Percentiles rank a stretch among this genome's conserved stretches.
Conservation (phyloP, 2,113 vertebrate species). For the Ursus arctos region DNA sequence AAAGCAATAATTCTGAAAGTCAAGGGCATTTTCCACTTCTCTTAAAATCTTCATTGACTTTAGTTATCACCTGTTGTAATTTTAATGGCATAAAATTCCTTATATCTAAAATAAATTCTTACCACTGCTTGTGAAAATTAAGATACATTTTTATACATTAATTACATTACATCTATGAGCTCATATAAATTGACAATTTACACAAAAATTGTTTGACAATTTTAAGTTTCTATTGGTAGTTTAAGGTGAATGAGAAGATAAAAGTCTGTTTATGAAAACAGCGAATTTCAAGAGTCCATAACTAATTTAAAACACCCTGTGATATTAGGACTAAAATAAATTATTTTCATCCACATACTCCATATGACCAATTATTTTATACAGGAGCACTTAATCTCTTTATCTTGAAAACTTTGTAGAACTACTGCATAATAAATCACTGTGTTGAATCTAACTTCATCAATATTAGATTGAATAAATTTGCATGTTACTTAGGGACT, state of each 20-base stretch:
- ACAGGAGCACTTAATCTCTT: constrained; percentile 49
- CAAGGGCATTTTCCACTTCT: neutral
- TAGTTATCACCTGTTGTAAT: neutral
- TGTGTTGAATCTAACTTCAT: constrained; percentile 57
- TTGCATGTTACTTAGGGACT: constrained; percentile 60
- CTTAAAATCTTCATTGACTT: neutral
- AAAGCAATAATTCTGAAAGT: neutral
- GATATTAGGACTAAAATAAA: constrained; percentile 47
- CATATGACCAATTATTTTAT: constrained; percentile 61
- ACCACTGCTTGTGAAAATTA: neutral
- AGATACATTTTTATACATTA: neutral
- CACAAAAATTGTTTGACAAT: neutral
- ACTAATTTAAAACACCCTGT: neutral
- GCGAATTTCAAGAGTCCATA: constrained; percentile 20
- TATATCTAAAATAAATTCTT: neutral
- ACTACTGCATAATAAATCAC: constrained; percentile 65
- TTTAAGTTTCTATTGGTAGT: neutral
- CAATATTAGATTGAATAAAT: constrained; percentile 73
- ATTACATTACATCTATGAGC: neutral
- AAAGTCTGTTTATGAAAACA: constrained; percentile 49
- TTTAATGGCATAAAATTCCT: constrained; percentile 2
- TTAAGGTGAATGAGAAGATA: constrained; percentile 37
- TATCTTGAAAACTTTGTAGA: constrained; percentile 68
- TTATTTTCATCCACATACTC: constrained; percentile 47
- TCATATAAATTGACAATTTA: constrained; percentile 29